These are phyloP conservation scores for Allophyes oxyacanthae DNA, from an alignment of 2,888 invertebrate genomes.

Conservation along the genomic window DNA sequence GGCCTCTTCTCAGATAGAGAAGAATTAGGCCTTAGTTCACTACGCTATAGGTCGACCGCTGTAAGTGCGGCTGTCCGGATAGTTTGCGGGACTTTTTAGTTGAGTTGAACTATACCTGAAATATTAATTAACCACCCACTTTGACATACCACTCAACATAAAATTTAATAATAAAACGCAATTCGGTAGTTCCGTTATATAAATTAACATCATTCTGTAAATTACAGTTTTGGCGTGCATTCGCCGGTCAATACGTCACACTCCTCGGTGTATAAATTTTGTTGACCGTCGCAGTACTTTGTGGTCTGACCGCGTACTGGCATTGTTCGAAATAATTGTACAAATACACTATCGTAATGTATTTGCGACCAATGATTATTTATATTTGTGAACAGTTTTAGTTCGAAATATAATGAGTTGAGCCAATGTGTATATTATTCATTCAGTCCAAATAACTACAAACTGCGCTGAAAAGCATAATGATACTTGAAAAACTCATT, in stretches of 20 bases:
- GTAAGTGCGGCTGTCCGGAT: too few relatives aligned
- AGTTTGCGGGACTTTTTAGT: too few relatives aligned
- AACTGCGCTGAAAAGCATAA: too few relatives aligned
- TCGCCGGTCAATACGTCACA: constrained; percentile 11
- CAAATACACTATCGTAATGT: constrained; percentile 27
- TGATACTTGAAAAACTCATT: too few relatives aligned
- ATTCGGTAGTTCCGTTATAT: constrained; percentile 10
- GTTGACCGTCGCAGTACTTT: constrained; percentile 28
- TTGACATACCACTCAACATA: background rate
- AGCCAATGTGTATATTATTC: too few relatives aligned
- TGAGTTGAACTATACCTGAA: constrained; percentile 1
- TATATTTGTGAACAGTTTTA: too few relatives aligned
- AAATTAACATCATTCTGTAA: constrained; percentile 16
- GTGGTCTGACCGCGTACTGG: constrained; percentile 13
- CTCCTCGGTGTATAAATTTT: constrained; percentile 32
- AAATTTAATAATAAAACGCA: background rate
- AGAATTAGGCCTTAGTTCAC: too few relatives aligned
- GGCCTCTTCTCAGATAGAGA: too few relatives aligned
- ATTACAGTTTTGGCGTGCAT: constrained; percentile 27
- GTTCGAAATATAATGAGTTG: too few relatives aligned
- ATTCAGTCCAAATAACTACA: too few relatives aligned
- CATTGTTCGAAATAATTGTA: constrained; percentile 34
- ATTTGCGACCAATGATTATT: background rate
- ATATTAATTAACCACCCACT: constrained; percentile 10
- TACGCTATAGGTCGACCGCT: too few relatives aligned